Percentiles rank a stretch among this genome's conserved stretches.
Evolutionary conservation across 1,140 invertebrate genomes (phyloP).

Genomic region (Rhagoletis pomonella): DNA sequence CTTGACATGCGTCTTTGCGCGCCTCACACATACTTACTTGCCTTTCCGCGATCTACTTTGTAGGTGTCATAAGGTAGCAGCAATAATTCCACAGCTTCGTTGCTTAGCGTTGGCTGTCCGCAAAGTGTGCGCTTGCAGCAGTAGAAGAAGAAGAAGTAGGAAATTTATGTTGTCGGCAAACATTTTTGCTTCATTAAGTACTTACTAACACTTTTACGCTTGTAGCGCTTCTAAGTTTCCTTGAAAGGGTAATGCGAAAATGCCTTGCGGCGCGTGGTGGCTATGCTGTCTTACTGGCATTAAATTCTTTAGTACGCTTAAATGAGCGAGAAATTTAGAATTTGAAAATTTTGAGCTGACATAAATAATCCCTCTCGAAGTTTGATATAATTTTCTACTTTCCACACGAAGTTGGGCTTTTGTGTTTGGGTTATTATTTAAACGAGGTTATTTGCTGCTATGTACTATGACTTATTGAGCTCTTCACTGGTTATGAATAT

Average conservation of each 20-base stretch:
- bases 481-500: too few species aligned
- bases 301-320: not conserved
- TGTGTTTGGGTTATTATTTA: not conserved
- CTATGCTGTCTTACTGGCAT: not conserved
- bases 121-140: not conserved
- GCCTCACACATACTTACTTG: not conserved
- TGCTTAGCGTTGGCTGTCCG: not conserved
- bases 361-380: not conserved
- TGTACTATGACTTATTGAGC: too few species aligned
- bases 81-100: not conserved
- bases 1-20: not conserved
- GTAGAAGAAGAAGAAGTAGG: not conserved
- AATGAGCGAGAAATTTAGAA: not conserved
- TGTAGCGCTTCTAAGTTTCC: not conserved
- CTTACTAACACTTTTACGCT: not conserved
- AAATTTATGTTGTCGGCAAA: slow-evolving; percentile 47
- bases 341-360: not conserved
- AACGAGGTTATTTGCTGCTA: not conserved
- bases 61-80: not conserved
- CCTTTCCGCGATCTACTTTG: too few species aligned
- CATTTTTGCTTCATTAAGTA: slow-evolving; percentile 43
- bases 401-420: not conserved
- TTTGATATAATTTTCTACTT: not conserved
- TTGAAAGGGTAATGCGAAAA: slow-evolving; percentile 10
- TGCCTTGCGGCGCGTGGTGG: not conserved